Evolutionary conservation across 1,140 invertebrate genomes (phyloP), one percentile per base, ranked within the genome.

Genomic region (Brachionus koreanus): DNA sequence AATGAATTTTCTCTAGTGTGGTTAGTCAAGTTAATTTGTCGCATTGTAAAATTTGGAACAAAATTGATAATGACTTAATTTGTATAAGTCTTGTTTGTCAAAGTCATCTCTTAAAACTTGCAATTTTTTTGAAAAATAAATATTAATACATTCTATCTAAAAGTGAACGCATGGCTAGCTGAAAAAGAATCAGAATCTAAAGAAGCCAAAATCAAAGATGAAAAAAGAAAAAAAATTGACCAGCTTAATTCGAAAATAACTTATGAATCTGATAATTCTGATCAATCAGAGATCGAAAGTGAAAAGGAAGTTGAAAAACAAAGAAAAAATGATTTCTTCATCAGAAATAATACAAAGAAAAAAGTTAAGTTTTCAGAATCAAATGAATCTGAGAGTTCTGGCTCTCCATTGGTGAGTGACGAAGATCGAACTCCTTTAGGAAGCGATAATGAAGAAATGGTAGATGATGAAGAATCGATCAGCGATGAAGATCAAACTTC

Each of bases 281-380:
- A 82, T 67, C 76, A 65, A 61, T 79, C 61, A 9, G 57, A 65
- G 25, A 46, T 25, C 9, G 79, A 69, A 46, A 19, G 13, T 33
- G 57, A 67, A 25, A 33, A 65, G 23, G 29, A 65, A 13, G 13
- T 4, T 25, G 25, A 35, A 29, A 39, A 82, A 46, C 6, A 82
- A 16, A 65, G 46, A 5, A 7, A 82, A 67, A 46, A 57, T 42
- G 79, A 82, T 67, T 82, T 65, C 19, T 82, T 82, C 13, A 52
- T 43, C 7, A 49, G 65, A 25, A 13, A 19, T 12, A 65, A 65
- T 19, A 35, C 52, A 49, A 82, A 52, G 25, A 65, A 82, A 43
- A 82, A 65, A 19, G 37, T 69, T 0, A 82, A 82, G 49, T 49
- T 49, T 16, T 1, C 7, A 10, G 16, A 65, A 10, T 3, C 19